phyloP scores from a whole-genome alignment of 2,797 vertebrate species.

The Synaphobranchus kaupii region DNA sequence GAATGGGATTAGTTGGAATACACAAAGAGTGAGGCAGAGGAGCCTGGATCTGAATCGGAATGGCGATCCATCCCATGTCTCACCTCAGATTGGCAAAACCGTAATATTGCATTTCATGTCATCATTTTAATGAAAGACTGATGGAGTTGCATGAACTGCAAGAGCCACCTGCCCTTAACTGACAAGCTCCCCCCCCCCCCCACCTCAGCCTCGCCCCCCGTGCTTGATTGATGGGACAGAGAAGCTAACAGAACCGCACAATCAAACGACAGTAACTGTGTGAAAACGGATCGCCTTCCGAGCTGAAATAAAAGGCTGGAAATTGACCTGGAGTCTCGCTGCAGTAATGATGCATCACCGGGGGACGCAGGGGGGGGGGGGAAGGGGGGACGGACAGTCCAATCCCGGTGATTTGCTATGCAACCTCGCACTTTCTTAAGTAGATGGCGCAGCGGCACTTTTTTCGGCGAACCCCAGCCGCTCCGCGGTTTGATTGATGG shows the following conservation, averaged over 20 bases:
- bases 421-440: background rate
- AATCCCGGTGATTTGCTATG: slow-evolving; percentile 29
- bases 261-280: slow-evolving; percentile 36
- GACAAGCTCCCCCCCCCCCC: slow-evolving; percentile 22
- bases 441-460: background rate
- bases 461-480: background rate
- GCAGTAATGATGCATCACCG: slow-evolving; percentile 34
- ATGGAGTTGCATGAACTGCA: slow-evolving; percentile 36
- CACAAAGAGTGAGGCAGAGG: slow-evolving; percentile 24
- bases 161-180: slow-evolving; percentile 33
- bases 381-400: slow-evolving; percentile 4
- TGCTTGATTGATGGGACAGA: slow-evolving; percentile 52
- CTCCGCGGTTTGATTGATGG: slow-evolving; percentile 11
- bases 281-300: slow-evolving; percentile 28
- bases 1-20: slow-evolving; percentile 38
- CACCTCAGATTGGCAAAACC: slow-evolving; percentile 29
- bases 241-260: slow-evolving; percentile 45
- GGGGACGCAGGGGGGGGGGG: background rate
- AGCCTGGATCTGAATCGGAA: slow-evolving; percentile 56
- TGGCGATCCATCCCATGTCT: slow-evolving; percentile 46
- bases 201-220: background rate
- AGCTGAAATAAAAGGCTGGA: slow-evolving; percentile 29
- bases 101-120: slow-evolving; percentile 57
- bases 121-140: slow-evolving; percentile 41
- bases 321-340: slow-evolving; percentile 23